Evolutionary conservation across 2,888 invertebrate species (phyloP), one percentile per base, ranked within the genome.

Genomic region (Bimastos eiseni): DNA sequence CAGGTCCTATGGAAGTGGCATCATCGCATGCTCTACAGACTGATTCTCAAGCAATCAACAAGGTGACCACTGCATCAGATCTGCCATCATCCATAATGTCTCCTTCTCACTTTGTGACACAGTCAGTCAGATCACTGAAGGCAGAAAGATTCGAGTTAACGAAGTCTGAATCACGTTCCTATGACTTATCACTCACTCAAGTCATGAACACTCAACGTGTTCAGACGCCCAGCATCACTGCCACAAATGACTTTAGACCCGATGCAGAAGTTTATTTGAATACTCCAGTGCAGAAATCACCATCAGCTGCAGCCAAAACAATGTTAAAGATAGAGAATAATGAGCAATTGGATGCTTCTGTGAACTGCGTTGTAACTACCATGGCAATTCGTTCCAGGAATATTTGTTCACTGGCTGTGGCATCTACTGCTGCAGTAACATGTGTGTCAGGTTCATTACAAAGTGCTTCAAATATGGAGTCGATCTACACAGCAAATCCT

Each of bases 261-360:
- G n/a, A 70, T 70, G 70, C 70, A 70, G 70, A 70, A n/a, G 70
- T 70, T 70, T n/a, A 70, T n/a, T 70, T 70, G 70, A 70, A n/a
- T n/a, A 70, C 70, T 70, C 70, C 70, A 70, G 11, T 70, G 70
- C 70, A 70, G n/a, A 70, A 70, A 13, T 70, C 70, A 70, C 70
- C 70, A 70, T 70, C 70, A 70, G n/a, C 70, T 70, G 70, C 70
- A 70, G n/a, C 70, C 70, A 70, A n/a, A n/a, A 70, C 30, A n/a
- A n/a, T 13, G 13, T 70, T n/a, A 70, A 70, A 70, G 70, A 70
- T 70, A n/a, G 70, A 70, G 70, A n/a, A 8, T 13, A 13, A 30
- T 70, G 70, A 70, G n/a, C 70, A n/a, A n/a, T 8, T 70, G 70
- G 70, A n/a, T 70, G 70, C 70, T 70, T n/a, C 70, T 70, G 70